phyloP scores from a whole-genome alignment of 1,140 invertebrate species.

The Drosophila kurseongensis region DNA sequence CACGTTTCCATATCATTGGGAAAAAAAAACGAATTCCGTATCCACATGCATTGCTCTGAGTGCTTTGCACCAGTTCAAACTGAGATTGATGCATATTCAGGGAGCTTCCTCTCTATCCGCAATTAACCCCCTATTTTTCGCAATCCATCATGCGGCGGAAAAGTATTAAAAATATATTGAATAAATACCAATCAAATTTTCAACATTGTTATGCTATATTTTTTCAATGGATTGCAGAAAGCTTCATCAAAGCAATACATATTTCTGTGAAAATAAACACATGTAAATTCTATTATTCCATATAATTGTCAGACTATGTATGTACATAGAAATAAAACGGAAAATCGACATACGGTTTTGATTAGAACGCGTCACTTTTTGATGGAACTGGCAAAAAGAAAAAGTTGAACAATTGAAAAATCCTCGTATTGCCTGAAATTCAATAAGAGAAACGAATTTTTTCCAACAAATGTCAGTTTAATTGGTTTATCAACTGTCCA shows the following conservation, averaged over 20 bases:
- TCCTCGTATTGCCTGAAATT: no score
- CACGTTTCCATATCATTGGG: conserved; percentile 11
- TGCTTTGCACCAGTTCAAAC: background rate
- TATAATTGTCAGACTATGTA: conserved; percentile 12
- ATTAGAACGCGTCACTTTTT: conserved; percentile 13
- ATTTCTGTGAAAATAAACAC: conserved; percentile 21
- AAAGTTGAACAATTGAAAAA: conserved; percentile 1
- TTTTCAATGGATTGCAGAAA: conserved; percentile 22
- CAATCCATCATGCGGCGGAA: conserved; percentile 5
- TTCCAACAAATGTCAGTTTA: background rate
- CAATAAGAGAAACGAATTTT: background rate
- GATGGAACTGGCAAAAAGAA: conserved; percentile 1
- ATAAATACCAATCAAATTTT: conserved; percentile 63
- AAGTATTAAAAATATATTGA: conserved; percentile 32
- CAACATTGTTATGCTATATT: conserved; percentile 18
- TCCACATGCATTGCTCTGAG: conserved; percentile 29
- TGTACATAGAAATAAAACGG: conserved; percentile 48
- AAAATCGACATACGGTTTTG: conserved; percentile 5
- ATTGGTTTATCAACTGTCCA: background rate
- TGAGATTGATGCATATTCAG: conserved; percentile 11
- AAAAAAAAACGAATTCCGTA: background rate
- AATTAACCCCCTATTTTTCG: background rate
- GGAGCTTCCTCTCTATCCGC: background rate
- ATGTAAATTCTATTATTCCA: conserved; percentile 60
- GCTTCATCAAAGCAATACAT: conserved; percentile 17